Base-by-base conservation (phyloP, 1,140 invertebrate genomes). In the Drosophila obscura region DNA sequence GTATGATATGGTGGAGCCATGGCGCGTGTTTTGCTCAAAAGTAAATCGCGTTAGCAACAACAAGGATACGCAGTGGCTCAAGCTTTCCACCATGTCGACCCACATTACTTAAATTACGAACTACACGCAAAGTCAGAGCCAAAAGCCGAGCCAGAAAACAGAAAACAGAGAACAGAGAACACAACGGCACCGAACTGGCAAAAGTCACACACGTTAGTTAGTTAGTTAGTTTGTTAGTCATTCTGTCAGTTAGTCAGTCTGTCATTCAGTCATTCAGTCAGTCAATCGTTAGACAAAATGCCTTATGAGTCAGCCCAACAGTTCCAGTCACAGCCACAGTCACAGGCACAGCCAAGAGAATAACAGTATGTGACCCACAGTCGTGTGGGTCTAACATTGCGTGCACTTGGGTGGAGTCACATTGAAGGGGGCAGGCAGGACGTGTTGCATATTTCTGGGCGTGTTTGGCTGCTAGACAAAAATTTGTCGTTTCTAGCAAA, bases 81-180 rank as follows among this genome's bases (percentile, higher is more conserved):
- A 60, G 73, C 48, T 62, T 61, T 43, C 79, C 58, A 60, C 46
- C 61, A 61, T 50, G 53, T 59, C 77, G 84, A 88, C 84, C 83
- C 84, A 89, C 65, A 80, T 89, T 76, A 74, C 80, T 82, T 90
- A 89, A 89, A 79, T 89, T 89, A 77, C 72, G 55, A 84, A 72
- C 81, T 89, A 81, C 85, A 90, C 85, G 85, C 85, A 89, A 88
- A 75, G 67, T 75, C 80, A 64, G 28, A 66, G 57, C 48, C 19
- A 19, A 19, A 62, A 69, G 45, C 45, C 65, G 48, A 48, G 31
- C 51, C 50, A 24, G 19, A 19, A 35, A 24, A 52, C 50, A 52
- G 48, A 68, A 41, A 56, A 51, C 50, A 19, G 26, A 13, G 16
- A 16, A 13, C 35, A 13, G 35, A 51, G 16, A 16, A 13, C 35